These are phyloP conservation scores for Holothuria scabra DNA, from an alignment of 53 echinoderm and acorn worm genomes.

Conservation along the genomic window DNA sequence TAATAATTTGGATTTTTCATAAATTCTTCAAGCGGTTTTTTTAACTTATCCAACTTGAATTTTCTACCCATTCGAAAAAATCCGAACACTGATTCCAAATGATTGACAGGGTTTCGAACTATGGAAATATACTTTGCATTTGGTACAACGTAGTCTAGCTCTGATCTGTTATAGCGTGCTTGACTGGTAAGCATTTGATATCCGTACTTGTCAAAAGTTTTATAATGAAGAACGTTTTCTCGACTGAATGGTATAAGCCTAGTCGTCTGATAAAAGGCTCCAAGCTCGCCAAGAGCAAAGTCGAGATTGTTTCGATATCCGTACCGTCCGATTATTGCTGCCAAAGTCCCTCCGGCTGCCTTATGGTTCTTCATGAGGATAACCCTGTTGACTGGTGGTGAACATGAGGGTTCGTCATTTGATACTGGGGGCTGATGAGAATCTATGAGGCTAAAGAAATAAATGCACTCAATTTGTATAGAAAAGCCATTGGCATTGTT, in stretches of 20 bases:
- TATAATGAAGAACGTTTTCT: neutral
- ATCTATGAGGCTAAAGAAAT: too few species aligned
- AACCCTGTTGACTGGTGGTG: neutral
- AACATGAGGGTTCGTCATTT: too few species aligned
- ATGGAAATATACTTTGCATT: slow-evolving; percentile 60
- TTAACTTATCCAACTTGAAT: slow-evolving; percentile 10
- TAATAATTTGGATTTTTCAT: slow-evolving; percentile 24
- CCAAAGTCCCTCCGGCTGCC: slow-evolving; percentile 73
- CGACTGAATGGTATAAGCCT: neutral
- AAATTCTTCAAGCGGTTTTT: slow-evolving; percentile 51
- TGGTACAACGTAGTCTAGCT: slow-evolving; percentile 50
- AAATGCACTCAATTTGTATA: too few species aligned
- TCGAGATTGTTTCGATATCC: slow-evolving; percentile 59
- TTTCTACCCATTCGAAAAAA: slow-evolving; percentile 42
- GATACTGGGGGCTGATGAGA: too few species aligned
- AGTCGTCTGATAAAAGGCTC: neutral
- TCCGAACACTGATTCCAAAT: slow-evolving; percentile 66
- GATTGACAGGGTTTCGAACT: slow-evolving; percentile 57
- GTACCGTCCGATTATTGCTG: slow-evolving; percentile 69
- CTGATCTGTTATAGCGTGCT: slow-evolving; percentile 45
- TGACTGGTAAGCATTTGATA: slow-evolving; percentile 60
- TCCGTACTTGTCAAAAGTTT: neutral
- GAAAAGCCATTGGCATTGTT: too few species aligned
- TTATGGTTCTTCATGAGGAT: slow-evolving; percentile 78
- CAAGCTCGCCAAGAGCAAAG: slow-evolving; percentile 46